These are phyloP conservation scores for Sericinus montela DNA, from an alignment of 2,888 invertebrate genomes.

Conservation along the genomic window DNA sequence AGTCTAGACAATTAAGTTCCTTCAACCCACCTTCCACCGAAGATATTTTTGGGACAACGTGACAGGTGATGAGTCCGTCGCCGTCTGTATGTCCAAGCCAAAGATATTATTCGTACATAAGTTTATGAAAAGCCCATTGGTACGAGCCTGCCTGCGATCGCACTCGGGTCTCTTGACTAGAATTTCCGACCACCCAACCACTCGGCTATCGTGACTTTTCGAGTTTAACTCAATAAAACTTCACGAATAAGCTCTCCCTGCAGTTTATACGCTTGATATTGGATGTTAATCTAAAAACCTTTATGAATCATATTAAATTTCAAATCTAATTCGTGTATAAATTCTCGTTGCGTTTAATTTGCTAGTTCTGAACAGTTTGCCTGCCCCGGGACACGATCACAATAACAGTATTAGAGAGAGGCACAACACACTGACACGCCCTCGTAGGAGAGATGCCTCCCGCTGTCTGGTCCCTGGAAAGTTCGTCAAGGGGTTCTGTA, in stretches of 20 bases:
- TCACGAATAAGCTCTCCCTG: not conserved
- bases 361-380: constrained; percentile 32
- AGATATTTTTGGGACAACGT: no score
- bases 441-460: constrained; percentile 10
- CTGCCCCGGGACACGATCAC: constrained; percentile 42
- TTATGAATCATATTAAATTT: constrained; percentile 1
- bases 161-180: no score
- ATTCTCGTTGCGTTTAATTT: constrained; percentile 23
- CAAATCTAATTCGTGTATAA: constrained; percentile 3
- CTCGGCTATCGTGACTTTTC: no score
- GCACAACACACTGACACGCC: constrained; percentile 3
- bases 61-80: no score
- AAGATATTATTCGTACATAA: no score
- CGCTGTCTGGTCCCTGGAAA: constrained; percentile 16
- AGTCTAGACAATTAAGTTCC: no score
- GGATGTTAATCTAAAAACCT: constrained; percentile 3
- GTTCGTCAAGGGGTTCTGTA: not conserved
- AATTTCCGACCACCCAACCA: no score
- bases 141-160: no score
- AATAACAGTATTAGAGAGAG: constrained; percentile 41
- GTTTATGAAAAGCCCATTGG: no score
- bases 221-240: no score
- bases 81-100: no score
- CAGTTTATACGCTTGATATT: not conserved
- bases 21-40: no score